A percentile compares a stretch with the other conserved stretches of the same genome.
Conservation (phyloP, 2,113 vertebrate species). For the Periophthalmus modestus region DNA sequence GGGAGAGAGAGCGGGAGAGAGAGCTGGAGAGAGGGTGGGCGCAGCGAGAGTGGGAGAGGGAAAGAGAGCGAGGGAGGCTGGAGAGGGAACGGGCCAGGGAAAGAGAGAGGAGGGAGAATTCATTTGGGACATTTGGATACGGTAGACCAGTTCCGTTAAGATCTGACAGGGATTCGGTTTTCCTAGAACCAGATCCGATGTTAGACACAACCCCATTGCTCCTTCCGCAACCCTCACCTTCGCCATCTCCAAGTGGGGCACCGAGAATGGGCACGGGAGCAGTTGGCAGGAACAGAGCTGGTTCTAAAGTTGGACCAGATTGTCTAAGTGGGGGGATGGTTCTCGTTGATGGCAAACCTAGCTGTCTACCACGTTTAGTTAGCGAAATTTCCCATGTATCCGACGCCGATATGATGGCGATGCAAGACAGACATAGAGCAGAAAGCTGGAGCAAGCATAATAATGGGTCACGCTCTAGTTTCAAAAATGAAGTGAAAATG, state of each 20-base stretch:
- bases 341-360: conserved; percentile 55
- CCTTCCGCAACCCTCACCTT: conserved; percentile 63
- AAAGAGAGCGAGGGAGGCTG: conserved; percentile 63
- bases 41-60: conserved; percentile 67
- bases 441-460: conserved; percentile 60
- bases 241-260: conserved; percentile 61
- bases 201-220: conserved; percentile 75
- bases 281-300: conserved; percentile 66
- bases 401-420: conserved; percentile 48
- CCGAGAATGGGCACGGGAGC: conserved; percentile 69
- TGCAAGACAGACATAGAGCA: conserved; percentile 38
- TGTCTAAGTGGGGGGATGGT: conserved; percentile 38
- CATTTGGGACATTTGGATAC: conserved; percentile 71
- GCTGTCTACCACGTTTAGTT: conserved; percentile 42
- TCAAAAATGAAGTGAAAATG: conserved; percentile 58
- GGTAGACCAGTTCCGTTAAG: conserved; percentile 57
- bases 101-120: conserved; percentile 59
- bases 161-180: conserved; percentile 68
- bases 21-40: conserved; percentile 73
- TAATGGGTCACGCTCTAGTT: conserved; percentile 39
- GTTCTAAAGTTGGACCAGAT: conserved; percentile 62
- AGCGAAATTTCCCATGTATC: conserved; percentile 37
- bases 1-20: conserved; percentile 63
- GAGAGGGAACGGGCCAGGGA: conserved; percentile 69
- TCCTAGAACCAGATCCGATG: conserved; percentile 68